These are phyloP conservation scores for Cololabis saira DNA, from an alignment of 2,113 vertebrate genomes.

Conservation along the genomic window DNA sequence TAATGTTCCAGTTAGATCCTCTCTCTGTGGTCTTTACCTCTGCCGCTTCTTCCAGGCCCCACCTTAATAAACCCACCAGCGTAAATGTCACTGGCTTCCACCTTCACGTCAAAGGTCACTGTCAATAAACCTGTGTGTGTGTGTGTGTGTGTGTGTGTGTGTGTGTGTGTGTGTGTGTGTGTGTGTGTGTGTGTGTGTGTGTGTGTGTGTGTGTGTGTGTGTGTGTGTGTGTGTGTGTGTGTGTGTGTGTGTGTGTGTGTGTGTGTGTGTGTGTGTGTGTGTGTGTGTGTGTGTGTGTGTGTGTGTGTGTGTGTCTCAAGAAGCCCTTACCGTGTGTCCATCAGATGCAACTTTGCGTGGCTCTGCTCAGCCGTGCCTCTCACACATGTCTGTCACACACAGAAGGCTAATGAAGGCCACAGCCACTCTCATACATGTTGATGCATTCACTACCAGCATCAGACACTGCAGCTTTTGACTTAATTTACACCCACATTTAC, in stretches of 20 bases:
- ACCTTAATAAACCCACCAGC: conserved; percentile 80
- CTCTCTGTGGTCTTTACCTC: conserved; percentile 74
- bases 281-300: conserved; percentile 44
- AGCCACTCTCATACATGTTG: conserved; percentile 82
- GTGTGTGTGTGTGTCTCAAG: conserved; percentile 41
- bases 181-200: conserved; percentile 34
- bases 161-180: conserved; percentile 37
- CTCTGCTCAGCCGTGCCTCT: conserved; percentile 72
- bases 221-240: conserved; percentile 49
- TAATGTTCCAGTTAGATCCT: conserved; percentile 73
- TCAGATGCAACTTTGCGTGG: conserved; percentile 75
- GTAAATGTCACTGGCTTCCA: conserved; percentile 82
- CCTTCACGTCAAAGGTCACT: conserved; percentile 82
- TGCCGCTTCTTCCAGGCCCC: conserved; percentile 67
- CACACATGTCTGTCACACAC: conserved; percentile 78
- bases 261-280: conserved; percentile 52
- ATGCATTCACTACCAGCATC: conserved; percentile 77
- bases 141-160: conserved; percentile 28
- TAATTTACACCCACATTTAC: conserved; percentile 79
- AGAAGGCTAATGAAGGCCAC: conserved; percentile 81
- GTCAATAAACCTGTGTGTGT: conserved; percentile 76
- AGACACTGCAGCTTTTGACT: conserved; percentile 72
- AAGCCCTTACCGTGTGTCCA: conserved; percentile 70
- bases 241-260: conserved; percentile 48
- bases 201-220: conserved; percentile 34